Percentiles rank a stretch among this genome's conserved stretches.
Evolutionary conservation across 92 coral and sea anemone species (phyloP).

Genomic region (Virgularia gustaviana): DNA sequence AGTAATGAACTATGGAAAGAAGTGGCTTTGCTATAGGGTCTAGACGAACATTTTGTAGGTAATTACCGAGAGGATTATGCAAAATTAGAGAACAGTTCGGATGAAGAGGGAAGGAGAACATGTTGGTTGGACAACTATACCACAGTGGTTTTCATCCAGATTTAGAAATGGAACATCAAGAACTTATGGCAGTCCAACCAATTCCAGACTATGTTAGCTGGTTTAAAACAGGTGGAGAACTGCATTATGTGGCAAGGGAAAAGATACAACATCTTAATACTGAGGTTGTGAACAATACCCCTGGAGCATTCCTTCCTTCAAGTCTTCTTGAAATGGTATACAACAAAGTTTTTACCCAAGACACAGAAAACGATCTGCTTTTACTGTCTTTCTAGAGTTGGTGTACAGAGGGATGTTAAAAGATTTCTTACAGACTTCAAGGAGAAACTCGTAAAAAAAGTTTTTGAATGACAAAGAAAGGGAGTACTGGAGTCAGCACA

Average conservation of each 20-base stretch:
- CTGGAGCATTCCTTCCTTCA: slow-evolving; percentile 37
- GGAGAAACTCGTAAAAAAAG: slow-evolving; percentile 24
- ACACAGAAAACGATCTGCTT: slow-evolving; percentile 6
- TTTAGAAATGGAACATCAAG: neutral
- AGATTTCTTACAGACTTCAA: slow-evolving; percentile 2
- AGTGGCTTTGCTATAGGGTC: slow-evolving; percentile 25
- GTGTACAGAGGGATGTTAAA: slow-evolving; percentile 42
- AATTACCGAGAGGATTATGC: slow-evolving; percentile 36
- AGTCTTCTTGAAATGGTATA: slow-evolving; percentile 26
- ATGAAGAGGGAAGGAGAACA: slow-evolving; percentile 39
- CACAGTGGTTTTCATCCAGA: slow-evolving; percentile 16
- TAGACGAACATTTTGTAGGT: slow-evolving; percentile 27
- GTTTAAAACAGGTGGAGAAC: slow-evolving; percentile 19
- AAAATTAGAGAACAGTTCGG: slow-evolving; percentile 9
- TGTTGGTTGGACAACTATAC: slow-evolving; percentile 40
- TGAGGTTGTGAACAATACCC: slow-evolving; percentile 27
- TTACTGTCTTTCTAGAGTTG: slow-evolving; percentile 26
- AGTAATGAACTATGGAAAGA: no score
- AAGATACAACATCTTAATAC: slow-evolving; percentile 1
- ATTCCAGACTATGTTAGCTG: slow-evolving; percentile 40
- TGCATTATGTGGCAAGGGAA: slow-evolving; percentile 7
- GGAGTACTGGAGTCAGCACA: slow-evolving; percentile 48
- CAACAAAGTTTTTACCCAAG: slow-evolving; percentile 12
- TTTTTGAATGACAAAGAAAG: slow-evolving; percentile 42
- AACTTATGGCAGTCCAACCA: slow-evolving; percentile 5